Conservation (phyloP, 2,113 vertebrate genomes). For the Hystrix cristata region DNA sequence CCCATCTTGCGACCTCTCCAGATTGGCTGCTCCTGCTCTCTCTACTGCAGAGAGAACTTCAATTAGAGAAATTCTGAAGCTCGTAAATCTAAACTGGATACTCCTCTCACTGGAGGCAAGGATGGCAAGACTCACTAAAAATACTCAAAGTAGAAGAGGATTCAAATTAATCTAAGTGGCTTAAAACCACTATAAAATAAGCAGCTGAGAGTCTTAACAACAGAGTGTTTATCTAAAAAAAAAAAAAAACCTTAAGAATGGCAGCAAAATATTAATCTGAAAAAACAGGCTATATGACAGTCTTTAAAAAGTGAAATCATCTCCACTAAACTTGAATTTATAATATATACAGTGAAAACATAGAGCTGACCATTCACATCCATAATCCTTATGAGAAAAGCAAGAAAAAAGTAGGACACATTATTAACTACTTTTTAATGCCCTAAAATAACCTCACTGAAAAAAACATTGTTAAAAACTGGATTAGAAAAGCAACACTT, state of each 20-base stretch:
- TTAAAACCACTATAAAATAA: slow-evolving; percentile 71
- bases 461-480: slow-evolving; percentile 65
- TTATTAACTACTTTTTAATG: slow-evolving; percentile 59
- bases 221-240: slow-evolving; percentile 58
- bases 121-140: slow-evolving; percentile 75
- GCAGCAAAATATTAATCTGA: slow-evolving; percentile 75
- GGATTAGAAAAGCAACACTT: slow-evolving; percentile 69
- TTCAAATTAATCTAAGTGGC: slow-evolving; percentile 70
- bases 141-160: slow-evolving; percentile 72
- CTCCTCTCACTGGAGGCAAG: slow-evolving; percentile 82
- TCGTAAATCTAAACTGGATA: slow-evolving; percentile 80
- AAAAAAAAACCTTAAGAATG: slow-evolving; percentile 55
- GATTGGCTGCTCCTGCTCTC: slow-evolving; percentile 85
- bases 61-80: slow-evolving; percentile 84
- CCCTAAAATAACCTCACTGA: slow-evolving; percentile 68
- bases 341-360: slow-evolving; percentile 24
- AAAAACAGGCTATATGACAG: slow-evolving; percentile 59
- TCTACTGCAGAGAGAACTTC: slow-evolving; percentile 87
- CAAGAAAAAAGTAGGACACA: slow-evolving; percentile 64
- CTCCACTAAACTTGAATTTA: slow-evolving; percentile 41
- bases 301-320: slow-evolving; percentile 62
- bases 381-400: slow-evolving; percentile 65
- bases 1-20: slow-evolving; percentile 85
- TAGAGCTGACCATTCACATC: slow-evolving; percentile 64
- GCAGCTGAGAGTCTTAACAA: slow-evolving; percentile 79